Conservation (phyloP, 2,113 vertebrate species). For the Phrynocephalus versicolor region DNA sequence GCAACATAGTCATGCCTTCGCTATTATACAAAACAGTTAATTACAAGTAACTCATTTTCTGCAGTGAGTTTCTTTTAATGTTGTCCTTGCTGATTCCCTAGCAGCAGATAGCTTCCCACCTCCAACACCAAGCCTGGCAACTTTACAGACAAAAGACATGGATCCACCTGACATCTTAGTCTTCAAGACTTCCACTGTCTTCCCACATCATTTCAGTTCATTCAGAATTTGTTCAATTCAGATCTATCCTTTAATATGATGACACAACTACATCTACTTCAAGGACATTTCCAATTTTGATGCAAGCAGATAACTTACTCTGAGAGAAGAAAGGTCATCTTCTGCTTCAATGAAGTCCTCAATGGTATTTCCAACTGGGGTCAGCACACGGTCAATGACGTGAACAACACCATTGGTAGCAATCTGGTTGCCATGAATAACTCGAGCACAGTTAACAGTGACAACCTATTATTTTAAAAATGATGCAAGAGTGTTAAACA, state of each 20-base stretch:
- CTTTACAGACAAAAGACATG: no score
- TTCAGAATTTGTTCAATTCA: not conserved
- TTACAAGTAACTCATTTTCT: no score
- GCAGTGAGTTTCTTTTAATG: no score
- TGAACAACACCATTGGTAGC: conserved; percentile 97
- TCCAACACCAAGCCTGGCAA: no score
- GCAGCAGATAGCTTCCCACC: no score
- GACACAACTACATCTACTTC: not conserved
- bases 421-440: conserved; percentile 94
- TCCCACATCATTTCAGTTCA: not conserved
- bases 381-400: conserved; percentile 92
- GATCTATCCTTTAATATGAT: not conserved
- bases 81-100: no score
- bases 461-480: conserved; percentile 82
- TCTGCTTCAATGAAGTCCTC: conserved; percentile 83
- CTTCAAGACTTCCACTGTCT: not conserved
- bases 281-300: not conserved
- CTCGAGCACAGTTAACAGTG: conserved; percentile 94
- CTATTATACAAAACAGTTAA: no score
- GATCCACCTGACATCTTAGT: no score
- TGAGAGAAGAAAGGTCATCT: conserved; percentile 88
- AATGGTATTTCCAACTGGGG: conserved; percentile 84
- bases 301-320: conserved; percentile 68
- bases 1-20: no score
- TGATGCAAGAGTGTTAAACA: conserved; percentile 13